Evolutionary conservation across 2,797 vertebrate species (phyloP), one percentile per base, ranked within the genome.

Genomic region (Enteromius argenteus): DNA sequence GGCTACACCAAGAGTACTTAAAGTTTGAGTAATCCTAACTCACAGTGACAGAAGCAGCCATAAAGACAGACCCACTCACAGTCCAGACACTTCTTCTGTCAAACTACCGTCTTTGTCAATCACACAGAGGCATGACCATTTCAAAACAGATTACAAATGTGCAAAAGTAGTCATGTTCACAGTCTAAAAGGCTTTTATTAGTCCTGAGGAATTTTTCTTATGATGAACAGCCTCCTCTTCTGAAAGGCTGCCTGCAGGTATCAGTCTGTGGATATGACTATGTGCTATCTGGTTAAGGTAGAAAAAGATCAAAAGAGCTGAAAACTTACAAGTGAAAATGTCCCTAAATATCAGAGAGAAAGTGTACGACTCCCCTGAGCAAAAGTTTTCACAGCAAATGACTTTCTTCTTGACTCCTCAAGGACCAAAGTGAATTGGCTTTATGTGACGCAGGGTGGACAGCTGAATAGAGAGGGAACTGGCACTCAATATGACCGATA

Each of bases 91-190:
- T 67, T 53, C 71, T 74, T 49, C 66, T 0, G 30, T 49, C 49
- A 82, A 82, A 37, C 30, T 19, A 75, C 42, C 32, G 32, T 49
- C 66, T 75, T 82, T 75, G 32, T 82, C 71, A 51, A 64, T 82
- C 81, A 67, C 39, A 51, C 14, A 77, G 19, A 68, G 27, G 64
- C 23, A 7, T 77, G 62, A 30, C 73, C 35, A 44, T 58, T 35
- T 77, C 64, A 60, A 83, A 83, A 76, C 30, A 62, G 60, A 77
- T 83, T 76, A 77, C 81, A 77, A 77, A 60, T 35, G 74, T 58
- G 64, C 51, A 46, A n/a, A 78, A 58, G 64, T 32, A 74, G 46
- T 83, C 82, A 46, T 1, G 74, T 77, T 69, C 73, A 84, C 74
- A 78, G 82, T 69, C 51, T 78, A 78, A 84, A 68, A 67, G 37